Conservation (phyloP, 2,888 invertebrate species). For the Achlya flavicornis region DNA sequence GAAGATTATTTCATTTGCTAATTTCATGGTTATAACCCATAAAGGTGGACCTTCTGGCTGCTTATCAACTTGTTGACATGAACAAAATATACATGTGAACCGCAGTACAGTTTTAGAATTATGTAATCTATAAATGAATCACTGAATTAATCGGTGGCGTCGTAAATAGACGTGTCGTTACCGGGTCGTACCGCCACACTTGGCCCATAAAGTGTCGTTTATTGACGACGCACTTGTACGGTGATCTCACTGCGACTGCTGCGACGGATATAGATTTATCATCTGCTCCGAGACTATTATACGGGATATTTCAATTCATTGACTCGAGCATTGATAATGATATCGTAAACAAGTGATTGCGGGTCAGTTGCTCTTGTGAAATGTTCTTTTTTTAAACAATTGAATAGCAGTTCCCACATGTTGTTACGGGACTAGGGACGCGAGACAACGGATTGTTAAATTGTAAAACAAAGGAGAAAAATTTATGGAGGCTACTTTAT, state of each 20-base stretch:
- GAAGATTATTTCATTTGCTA: too few species aligned
- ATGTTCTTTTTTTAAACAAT: background rate
- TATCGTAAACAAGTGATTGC: conserved; percentile 4
- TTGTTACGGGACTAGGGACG: too few species aligned
- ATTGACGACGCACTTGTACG: conserved; percentile 22
- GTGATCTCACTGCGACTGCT: conserved; percentile 57
- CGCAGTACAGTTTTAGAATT: too few species aligned
- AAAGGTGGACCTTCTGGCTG: too few species aligned
- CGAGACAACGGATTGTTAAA: too few species aligned
- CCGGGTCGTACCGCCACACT: background rate
- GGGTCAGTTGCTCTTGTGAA: background rate
- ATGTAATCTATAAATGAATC: background rate
- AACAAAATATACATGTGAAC: too few species aligned
- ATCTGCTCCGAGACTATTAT: conserved; percentile 43
- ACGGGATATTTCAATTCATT: background rate
- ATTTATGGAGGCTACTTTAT: too few species aligned
- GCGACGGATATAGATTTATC: conserved; percentile 57
- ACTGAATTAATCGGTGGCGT: background rate
- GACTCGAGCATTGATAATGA: background rate
- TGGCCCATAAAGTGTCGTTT: conserved; percentile 19
- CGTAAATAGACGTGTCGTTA: background rate
- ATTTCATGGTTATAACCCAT: too few species aligned
- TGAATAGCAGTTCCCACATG: too few species aligned
- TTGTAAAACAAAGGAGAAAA: too few species aligned
- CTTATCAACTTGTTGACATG: too few species aligned